Conservation (phyloP, 2,113 vertebrate genomes). For the Gymnocephalus cernua region DNA sequence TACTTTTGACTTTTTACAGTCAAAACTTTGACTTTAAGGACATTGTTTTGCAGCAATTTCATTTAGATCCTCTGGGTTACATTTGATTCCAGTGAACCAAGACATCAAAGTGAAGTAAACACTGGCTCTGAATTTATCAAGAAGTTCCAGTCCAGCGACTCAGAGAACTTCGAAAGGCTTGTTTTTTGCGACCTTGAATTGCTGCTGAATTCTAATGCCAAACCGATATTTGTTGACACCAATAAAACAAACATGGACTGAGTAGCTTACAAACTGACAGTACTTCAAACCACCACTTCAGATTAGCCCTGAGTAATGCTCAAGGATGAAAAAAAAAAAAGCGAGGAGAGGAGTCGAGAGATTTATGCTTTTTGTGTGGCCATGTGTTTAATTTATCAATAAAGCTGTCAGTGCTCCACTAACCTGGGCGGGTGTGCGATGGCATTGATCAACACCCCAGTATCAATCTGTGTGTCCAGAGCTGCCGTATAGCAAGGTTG, state of each 20-base stretch:
- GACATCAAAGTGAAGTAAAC: conserved; percentile 54
- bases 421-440: conserved; percentile 72
- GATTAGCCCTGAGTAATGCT: conserved; percentile 58
- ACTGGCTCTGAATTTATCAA: conserved; percentile 47
- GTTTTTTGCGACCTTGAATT: conserved; percentile 25
- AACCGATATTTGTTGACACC: conserved; percentile 21
- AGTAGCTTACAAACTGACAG: conserved; percentile 28
- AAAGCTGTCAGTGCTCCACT: conserved; percentile 78
- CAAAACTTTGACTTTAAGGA: conserved; percentile 44
- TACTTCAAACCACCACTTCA: conserved; percentile 48
- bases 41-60: conserved; percentile 32
- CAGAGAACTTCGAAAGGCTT: conserved; percentile 31
- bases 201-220: conserved; percentile 17
- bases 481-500: conserved; percentile 61
- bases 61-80: conserved; percentile 18
- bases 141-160: conserved; percentile 42
- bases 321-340: conserved; percentile 39
- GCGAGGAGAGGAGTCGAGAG: conserved; percentile 47
- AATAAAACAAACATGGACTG: conserved; percentile 40
- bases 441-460: conserved; percentile 77
- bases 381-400: conserved; percentile 83
- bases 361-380: conserved; percentile 78
- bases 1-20: conserved; percentile 26
- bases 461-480: conserved; percentile 75
- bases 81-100: conserved; percentile 41